Conservation (phyloP, 2,113 vertebrate genomes). For the Trinectes maculatus region DNA sequence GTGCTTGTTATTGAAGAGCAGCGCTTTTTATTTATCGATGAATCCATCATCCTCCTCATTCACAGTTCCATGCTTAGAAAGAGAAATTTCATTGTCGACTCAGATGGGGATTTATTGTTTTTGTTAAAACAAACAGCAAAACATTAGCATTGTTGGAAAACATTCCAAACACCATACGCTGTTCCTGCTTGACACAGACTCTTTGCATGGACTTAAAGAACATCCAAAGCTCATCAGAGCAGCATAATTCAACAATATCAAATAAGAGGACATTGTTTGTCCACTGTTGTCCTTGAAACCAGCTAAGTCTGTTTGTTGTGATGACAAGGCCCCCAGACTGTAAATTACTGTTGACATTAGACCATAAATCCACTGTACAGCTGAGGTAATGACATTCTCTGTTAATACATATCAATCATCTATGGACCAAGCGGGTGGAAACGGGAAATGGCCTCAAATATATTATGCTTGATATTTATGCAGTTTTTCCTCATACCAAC, state of each 20-base stretch:
- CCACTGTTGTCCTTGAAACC: conserved; percentile 2
- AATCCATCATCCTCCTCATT: background rate
- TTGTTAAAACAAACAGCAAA: no score
- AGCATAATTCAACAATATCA: background rate
- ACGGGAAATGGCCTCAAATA: background rate
- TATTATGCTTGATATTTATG: background rate
- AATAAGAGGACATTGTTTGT: background rate
- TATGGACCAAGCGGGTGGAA: conserved; percentile 8
- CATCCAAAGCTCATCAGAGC: no score
- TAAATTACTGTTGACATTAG: background rate
- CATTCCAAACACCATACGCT: no score
- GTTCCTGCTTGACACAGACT: no score
- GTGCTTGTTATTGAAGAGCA: conserved; percentile 40
- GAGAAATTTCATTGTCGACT: background rate
- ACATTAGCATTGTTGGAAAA: background rate
- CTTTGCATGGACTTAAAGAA: no score
- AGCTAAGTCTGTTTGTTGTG: background rate
- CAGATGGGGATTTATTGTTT: background rate
- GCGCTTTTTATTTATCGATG: background rate
- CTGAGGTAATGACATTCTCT: conserved; percentile 8
- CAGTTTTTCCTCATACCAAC: background rate
- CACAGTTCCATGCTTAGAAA: background rate
- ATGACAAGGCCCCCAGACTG: conserved; percentile 2
- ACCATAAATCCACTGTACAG: conserved; percentile 14
- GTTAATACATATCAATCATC: conserved; percentile 8